A percentile compares a stretch with the other conserved stretches of the same genome.
phyloP scores from a whole-genome alignment of 1,140 invertebrate genomes.

The Aporrectodea caliginosa region DNA sequence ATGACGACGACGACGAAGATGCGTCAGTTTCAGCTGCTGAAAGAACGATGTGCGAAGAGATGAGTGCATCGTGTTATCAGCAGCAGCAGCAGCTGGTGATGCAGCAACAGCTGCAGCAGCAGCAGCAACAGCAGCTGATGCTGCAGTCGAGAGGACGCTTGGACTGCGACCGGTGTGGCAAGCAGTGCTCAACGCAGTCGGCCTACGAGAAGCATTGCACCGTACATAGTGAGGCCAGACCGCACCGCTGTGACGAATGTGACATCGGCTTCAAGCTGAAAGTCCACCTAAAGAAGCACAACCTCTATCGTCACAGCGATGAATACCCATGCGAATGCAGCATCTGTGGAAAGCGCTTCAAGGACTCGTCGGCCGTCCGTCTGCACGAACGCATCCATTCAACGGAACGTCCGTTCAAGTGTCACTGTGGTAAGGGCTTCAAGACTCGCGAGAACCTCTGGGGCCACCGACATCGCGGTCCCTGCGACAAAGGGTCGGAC shows the following conservation, averaged over 20 bases:
- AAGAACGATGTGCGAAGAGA: too few relatives aligned
- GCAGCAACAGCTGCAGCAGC: not conserved
- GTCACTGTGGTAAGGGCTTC: constrained; percentile 33
- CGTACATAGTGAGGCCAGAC: constrained; percentile 18
- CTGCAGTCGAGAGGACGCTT: not conserved
- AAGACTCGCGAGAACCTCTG: constrained; percentile 34
- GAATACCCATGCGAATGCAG: constrained; percentile 33
- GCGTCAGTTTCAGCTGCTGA: too few relatives aligned
- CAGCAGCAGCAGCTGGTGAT: not conserved
- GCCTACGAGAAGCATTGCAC: constrained; percentile 24
- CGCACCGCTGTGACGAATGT: constrained; percentile 26
- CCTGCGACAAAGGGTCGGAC: constrained; percentile 8
- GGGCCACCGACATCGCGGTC: constrained; percentile 28
- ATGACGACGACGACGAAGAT: not conserved
- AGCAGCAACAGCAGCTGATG: too few relatives aligned
- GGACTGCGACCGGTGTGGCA: constrained; percentile 25
- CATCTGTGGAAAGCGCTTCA: constrained; percentile 34
- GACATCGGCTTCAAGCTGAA: constrained; percentile 33
- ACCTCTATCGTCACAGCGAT: constrained; percentile 30
- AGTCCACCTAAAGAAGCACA: constrained; percentile 34
- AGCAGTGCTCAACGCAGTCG: constrained; percentile 24
- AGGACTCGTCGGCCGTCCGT: constrained; percentile 33
- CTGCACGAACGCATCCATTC: constrained; percentile 34
- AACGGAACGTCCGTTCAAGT: constrained; percentile 30
- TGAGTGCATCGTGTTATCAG: too few relatives aligned